Evolutionary conservation across 1,140 invertebrate species (phyloP).

Genomic region (Fragariocoptes setiger): DNA sequence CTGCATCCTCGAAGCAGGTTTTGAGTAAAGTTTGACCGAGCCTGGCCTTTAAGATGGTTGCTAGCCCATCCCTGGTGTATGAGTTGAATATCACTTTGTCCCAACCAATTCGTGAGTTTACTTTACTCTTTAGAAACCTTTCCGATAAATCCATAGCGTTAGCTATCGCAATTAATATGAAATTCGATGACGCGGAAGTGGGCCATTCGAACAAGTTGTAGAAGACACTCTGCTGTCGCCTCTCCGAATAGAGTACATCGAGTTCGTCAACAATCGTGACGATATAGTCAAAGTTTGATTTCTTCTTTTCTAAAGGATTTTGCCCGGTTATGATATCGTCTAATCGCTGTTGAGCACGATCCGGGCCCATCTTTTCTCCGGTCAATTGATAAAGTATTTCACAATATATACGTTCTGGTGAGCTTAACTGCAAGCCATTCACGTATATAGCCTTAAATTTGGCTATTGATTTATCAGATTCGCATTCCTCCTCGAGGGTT

Average conservation of each 20-base stretch:
- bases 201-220: neutral
- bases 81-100: neutral
- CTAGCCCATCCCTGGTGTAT: neutral
- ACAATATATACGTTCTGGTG: neutral
- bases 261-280: neutral
- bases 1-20: neutral
- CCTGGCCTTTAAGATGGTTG: neutral
- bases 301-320: neutral
- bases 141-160: neutral
- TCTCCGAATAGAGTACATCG: neutral
- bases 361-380: neutral
- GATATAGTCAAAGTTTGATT: neutral
- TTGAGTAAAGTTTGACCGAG: neutral
- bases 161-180: neutral
- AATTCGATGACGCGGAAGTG: neutral
- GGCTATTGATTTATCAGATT: neutral
- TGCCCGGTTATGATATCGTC: neutral
- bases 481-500: neutral
- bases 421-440: neutral
- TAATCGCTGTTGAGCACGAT: neutral
- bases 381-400: neutral
- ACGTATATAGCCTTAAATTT: neutral
- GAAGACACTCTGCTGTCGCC: neutral
- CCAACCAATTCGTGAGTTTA: neutral
- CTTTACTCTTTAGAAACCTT: neutral